Evolutionary conservation across 2,888 invertebrate genomes (phyloP).

Genomic region (Meloe dianella): DNA sequence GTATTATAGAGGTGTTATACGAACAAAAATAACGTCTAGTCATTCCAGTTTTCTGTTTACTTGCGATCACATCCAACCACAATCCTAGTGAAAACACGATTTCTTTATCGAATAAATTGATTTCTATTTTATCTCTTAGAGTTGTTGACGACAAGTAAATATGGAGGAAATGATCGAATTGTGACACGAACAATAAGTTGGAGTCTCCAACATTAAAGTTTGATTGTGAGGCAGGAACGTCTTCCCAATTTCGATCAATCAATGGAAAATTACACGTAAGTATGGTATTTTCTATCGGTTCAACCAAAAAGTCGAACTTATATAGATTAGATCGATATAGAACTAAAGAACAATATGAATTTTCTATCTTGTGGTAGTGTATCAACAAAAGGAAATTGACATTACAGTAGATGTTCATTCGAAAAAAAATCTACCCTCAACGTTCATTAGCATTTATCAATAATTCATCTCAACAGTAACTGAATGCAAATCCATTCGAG

Average conservation of each 20-base stretch:
- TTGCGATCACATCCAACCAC: constrained; percentile 15
- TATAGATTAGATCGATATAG: not conserved
- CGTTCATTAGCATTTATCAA: constrained; percentile 31
- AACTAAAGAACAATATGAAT: not conserved
- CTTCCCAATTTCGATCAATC: too few relatives aligned
- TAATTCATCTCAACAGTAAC: constrained; percentile 31
- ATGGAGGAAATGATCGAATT: not conserved
- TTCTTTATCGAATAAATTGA: constrained; percentile 46
- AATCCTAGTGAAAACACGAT: constrained; percentile 50
- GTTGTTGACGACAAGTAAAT: not conserved
- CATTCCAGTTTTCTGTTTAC: constrained; percentile 13
- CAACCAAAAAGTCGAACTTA: not conserved
- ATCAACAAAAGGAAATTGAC: not conserved
- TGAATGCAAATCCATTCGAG: constrained; percentile 30
- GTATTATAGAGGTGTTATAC: constrained; percentile 1
- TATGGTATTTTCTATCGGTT: not conserved
- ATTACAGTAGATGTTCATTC: not conserved
- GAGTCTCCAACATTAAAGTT: too few relatives aligned
- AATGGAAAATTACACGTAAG: too few relatives aligned
- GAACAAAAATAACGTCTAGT: not conserved
- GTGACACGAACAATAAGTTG: too few relatives aligned
- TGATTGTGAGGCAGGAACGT: too few relatives aligned
- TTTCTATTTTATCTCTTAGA: constrained; percentile 26
- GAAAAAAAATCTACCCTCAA: constrained; percentile 14
- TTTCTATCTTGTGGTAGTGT: not conserved